These are phyloP conservation scores for Laspeyria flexula DNA, from an alignment of 2,888 invertebrate species.

Conservation along the genomic window DNA sequence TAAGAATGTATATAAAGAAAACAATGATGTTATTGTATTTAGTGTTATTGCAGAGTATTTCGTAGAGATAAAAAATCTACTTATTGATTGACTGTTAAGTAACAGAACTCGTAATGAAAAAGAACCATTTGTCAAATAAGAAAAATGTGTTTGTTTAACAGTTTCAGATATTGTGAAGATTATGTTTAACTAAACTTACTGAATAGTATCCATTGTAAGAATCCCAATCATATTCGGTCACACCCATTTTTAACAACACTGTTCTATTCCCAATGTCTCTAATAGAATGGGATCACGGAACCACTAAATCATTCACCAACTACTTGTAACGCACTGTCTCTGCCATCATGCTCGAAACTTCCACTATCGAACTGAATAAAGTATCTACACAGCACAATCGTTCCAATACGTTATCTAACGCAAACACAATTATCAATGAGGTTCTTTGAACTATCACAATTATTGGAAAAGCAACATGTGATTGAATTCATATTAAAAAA, in stretches of 20 bases:
- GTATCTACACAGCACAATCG: constrained; percentile 53
- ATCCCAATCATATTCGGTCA: constrained; percentile 81
- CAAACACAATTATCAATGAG: constrained; percentile 76
- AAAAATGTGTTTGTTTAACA: no score
- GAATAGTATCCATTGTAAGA: constrained; percentile 80
- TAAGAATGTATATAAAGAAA: constrained; percentile 22
- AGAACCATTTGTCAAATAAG: no score
- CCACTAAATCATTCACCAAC: constrained; percentile 61
- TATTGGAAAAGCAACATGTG: constrained; percentile 64
- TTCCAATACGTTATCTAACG: constrained; percentile 69
- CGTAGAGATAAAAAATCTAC: neutral
- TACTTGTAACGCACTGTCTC: constrained; percentile 47
- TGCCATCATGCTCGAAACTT: constrained; percentile 47
- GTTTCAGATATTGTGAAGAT: no score
- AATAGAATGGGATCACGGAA: constrained; percentile 52
- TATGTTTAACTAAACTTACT: constrained; percentile 71
- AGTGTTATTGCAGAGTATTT: constrained; percentile 46
- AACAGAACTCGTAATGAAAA: no score
- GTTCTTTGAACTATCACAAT: constrained; percentile 61
- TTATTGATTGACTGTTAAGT: neutral
- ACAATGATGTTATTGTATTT: constrained; percentile 21
- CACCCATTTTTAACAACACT: constrained; percentile 77
- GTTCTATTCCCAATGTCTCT: constrained; percentile 54
- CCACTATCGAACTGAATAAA: constrained; percentile 46
- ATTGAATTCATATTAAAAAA: constrained; percentile 70